A percentile compares a stretch with the other conserved stretches of the same genome.
Evolutionary conservation across 2,113 vertebrate genomes (phyloP).

Genomic region (Gymnarchus niloticus): DNA sequence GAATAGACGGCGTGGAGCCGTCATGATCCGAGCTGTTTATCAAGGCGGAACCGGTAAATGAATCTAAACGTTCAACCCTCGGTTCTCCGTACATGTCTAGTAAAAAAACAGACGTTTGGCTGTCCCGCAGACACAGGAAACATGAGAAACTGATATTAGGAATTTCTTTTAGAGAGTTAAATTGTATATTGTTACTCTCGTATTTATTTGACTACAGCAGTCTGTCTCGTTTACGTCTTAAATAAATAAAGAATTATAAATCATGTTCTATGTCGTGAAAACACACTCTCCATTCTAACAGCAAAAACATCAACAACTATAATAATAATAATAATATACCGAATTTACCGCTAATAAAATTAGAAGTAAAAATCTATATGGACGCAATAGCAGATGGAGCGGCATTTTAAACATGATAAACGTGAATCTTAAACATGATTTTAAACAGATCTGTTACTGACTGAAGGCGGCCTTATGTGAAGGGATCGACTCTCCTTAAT

Average conservation of each 20-base stretch:
- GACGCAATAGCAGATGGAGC: not conserved
- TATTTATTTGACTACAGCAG: not conserved
- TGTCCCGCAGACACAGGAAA: not conserved
- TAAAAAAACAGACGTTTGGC: not conserved
- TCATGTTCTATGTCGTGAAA: not conserved
- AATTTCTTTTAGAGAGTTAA: not conserved
- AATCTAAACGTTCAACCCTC: not conserved
- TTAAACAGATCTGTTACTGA: not conserved
- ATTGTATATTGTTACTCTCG: not conserved
- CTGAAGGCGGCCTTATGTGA: too few species aligned
- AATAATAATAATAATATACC: not conserved
- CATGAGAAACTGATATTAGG: not conserved
- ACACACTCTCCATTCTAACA: not conserved
- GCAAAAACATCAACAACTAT: not conserved
- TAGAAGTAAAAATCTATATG: not conserved
- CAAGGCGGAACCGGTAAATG: not conserved
- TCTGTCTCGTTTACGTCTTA: not conserved
- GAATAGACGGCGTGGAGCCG: not conserved
- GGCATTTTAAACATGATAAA: not conserved
- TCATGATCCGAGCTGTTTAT: not conserved
- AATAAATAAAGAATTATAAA: not conserved
- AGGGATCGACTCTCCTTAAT: constrained; percentile 25
- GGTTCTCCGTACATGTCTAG: not conserved
- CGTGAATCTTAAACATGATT: not conserved
- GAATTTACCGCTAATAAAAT: not conserved